Evolutionary conservation across 2,113 vertebrate species (phyloP).

Genomic region (Psittacula cyanocephala): DNA sequence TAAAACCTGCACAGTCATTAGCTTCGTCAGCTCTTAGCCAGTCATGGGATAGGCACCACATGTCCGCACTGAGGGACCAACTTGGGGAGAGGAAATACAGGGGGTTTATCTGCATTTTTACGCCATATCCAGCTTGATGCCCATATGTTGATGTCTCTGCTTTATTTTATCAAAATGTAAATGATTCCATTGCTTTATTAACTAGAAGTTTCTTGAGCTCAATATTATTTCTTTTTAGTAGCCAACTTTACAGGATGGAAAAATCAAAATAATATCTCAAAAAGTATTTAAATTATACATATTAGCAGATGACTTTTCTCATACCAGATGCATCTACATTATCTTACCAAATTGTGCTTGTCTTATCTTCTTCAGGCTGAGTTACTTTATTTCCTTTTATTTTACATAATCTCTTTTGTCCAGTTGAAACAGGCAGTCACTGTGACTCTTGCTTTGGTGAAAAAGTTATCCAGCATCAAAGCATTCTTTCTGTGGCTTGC

Average conservation of each 20-base stretch:
- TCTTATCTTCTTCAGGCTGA: neutral
- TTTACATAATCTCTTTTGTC: neutral
- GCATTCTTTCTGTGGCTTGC: neutral
- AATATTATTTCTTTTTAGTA: neutral
- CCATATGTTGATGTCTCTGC: neutral
- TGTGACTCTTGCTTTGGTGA: neutral
- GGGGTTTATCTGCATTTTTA: neutral
- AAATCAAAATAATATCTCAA: neutral
- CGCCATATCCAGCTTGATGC: neutral
- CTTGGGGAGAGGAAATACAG: neutral
- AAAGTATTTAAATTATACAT: neutral
- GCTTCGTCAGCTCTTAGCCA: neutral
- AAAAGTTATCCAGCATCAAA: constrained; percentile 27
- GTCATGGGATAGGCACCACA: neutral
- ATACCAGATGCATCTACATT: neutral
- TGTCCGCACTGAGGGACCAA: neutral
- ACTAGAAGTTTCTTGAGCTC: neutral
- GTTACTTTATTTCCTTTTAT: neutral
- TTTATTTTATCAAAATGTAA: neutral
- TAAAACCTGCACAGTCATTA: neutral
- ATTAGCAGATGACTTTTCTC: neutral
- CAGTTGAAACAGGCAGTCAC: neutral
- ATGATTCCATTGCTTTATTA: neutral
- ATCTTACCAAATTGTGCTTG: neutral
- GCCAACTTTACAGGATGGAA: neutral